Evolutionary conservation across 2,113 vertebrate genomes (phyloP), one percentile per base, ranked within the genome.

Genomic region (Phyllopteryx taeniolatus): DNA sequence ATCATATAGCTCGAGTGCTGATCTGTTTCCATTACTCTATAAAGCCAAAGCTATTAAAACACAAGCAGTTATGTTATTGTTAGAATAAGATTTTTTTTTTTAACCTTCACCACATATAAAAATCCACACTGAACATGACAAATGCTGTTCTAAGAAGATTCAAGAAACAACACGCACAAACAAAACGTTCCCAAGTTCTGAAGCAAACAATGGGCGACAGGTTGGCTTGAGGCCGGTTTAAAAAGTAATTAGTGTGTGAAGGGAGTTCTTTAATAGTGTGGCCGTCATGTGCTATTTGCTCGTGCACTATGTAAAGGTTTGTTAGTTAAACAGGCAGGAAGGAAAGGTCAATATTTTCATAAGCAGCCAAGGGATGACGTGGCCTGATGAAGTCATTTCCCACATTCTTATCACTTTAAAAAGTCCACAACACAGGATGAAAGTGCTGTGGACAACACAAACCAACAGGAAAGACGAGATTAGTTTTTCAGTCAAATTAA

Each of bases 301-400:
- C 80, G 71, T 65, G 76, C 88, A 79, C 87, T 85, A 84, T 92
- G 93, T 88, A 89, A 91, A 89, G 78, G 86, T 89, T 84, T 84
- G 79, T 88, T 89, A 77, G 90, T 86, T 85, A 86, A 90, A 92
- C 87, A 88, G 78, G 64, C 77, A 57, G 75, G 75, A 81, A 75
- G 80, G 73, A 74, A 91, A 84, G 87, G 93, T 93, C 92, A 94
- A 93, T 94, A 93, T 92, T 93, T 92, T 88, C 62, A 79, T 85
- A 93, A 75, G 86, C 82, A 82, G 79, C 73, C 44, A 42, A 71
- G 77, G 85, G 71, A 43, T 79, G 76, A 84, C 76, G 81, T 62
- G 76, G 76, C 77, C 82, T 64, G 83, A 88, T 79, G 68, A 43
- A 80, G 70, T 77, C 39, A 72, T 79, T 85, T 82, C 77, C 80